Evolutionary conservation across 2,797 vertebrate species (phyloP).

Genomic region (Kryptolebias ocellatus): DNA sequence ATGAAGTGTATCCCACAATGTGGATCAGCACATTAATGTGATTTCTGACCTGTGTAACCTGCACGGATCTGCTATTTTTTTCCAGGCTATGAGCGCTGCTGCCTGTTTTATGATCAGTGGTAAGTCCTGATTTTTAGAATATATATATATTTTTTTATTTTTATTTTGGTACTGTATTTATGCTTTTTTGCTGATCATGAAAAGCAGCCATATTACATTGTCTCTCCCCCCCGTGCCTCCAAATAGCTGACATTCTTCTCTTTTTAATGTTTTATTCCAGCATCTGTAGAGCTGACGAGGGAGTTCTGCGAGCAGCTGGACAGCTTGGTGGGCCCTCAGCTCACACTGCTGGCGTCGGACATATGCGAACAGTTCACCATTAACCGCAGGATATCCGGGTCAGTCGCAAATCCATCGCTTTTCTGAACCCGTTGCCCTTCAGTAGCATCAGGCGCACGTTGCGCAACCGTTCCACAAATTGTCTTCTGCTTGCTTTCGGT

Average conservation of each 20-base stretch:
- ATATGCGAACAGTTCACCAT: constrained; percentile 98
- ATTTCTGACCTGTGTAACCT: constrained; percentile 40
- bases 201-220: background rate
- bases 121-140: constrained; percentile 72
- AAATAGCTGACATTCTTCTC: background rate
- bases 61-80: constrained; percentile 42
- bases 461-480: too few relatives aligned
- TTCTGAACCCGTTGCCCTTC: background rate
- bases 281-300: constrained; percentile 87
- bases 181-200: background rate
- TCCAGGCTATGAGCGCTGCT: constrained; percentile 96
- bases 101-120: constrained; percentile 98
- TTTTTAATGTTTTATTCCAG: constrained; percentile 65
- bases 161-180: background rate
- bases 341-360: constrained; percentile 95
- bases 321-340: constrained; percentile 93
- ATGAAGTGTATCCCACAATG: constrained; percentile 38
- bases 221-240: background rate
- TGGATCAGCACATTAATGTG: constrained; percentile 47
- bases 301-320: constrained; percentile 96
- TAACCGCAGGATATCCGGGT: constrained; percentile 96
- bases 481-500: too few relatives aligned
- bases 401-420: constrained; percentile 65
- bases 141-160: background rate
- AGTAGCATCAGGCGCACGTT: too few relatives aligned